Evolutionary conservation across 92 coral and sea anemone genomes (phyloP), one percentile per base, ranked within the genome.

Genomic region (Zoanthus sociatus): DNA sequence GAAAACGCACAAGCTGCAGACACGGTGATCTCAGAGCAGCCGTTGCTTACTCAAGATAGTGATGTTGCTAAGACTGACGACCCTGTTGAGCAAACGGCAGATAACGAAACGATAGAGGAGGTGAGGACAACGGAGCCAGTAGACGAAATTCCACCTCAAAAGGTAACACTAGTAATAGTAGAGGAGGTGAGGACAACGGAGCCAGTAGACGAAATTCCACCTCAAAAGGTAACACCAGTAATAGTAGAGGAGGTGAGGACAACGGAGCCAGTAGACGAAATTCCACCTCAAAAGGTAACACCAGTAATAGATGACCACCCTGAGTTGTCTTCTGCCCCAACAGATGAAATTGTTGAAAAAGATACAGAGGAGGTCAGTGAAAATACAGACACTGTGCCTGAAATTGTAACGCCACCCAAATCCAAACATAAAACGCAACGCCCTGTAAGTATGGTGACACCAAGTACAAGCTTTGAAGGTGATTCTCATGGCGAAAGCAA

Each of bases 381-480:
- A 12, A 81, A 50, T 1, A 5, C 61, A 2, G 75, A 66, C 75
- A 17, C 75, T 6, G 6, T 81, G 18, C 53, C 53, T 3, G 83
- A 78, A 33, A 16, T 37, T 17, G 31, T 58, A 18, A 64, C 21
- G 58, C 75, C 56, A 51, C 31, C 75, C 4, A 81, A 81, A 32
- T 60, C 44, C 17, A 81, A 47, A 15, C 63, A 61, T 26, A 89
- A 79, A 58, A 58, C 86, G 66, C 83, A 86, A 45, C 87, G 87
- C 10, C 98, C 98, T 3, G 90, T 81, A n/a, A 94, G 96, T 31
- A 91, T 94, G 95, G 91, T 88, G 56, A 93, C 90, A 1, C 84
- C 94, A 11, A 95, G 91, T 61, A 85, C 45, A 50, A 26, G 56
- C 17, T 64, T 51, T 58, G 94, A 94, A 17, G 42, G 42, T 33